phyloP scores from a whole-genome alignment of 1,140 invertebrate species.

The Megalopta genalis region DNA sequence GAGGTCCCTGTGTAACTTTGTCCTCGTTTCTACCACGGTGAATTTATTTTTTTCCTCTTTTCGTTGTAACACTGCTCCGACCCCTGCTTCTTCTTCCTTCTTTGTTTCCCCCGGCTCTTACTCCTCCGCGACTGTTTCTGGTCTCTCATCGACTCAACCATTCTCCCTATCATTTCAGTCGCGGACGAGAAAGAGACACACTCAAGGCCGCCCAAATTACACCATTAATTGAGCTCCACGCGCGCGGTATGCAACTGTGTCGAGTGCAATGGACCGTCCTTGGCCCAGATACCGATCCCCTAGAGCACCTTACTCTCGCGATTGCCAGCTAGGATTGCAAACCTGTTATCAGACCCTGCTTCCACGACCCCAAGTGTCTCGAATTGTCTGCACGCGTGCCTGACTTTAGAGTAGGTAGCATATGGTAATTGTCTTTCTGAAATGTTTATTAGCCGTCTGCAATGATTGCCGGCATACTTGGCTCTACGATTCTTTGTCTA shows the following conservation, averaged over 20 bases:
- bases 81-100: background rate
- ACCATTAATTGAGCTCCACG: slow-evolving; percentile 59
- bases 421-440: no score
- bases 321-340: background rate
- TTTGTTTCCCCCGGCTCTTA: background rate
- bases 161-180: slow-evolving; percentile 27
- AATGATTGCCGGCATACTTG: no score
- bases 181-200: slow-evolving; percentile 9
- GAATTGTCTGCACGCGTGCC: no score
- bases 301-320: slow-evolving; percentile 19
- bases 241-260: slow-evolving; percentile 61
- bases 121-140: slow-evolving; percentile 1
- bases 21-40: slow-evolving; percentile 23
- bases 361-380: no score
- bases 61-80: background rate
- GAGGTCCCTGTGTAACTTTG: slow-evolving; percentile 24
- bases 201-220: slow-evolving; percentile 51
- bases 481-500: no score
- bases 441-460: no score
- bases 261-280: slow-evolving; percentile 62
- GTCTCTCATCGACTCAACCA: background rate
- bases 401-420: no score
- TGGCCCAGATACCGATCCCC: slow-evolving; percentile 58
- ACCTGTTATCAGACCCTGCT: no score
- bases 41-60: slow-evolving; percentile 44